These are phyloP conservation scores for Graptemys geographica DNA, from an alignment of 2,797 vertebrate species.

Conservation along the genomic window DNA sequence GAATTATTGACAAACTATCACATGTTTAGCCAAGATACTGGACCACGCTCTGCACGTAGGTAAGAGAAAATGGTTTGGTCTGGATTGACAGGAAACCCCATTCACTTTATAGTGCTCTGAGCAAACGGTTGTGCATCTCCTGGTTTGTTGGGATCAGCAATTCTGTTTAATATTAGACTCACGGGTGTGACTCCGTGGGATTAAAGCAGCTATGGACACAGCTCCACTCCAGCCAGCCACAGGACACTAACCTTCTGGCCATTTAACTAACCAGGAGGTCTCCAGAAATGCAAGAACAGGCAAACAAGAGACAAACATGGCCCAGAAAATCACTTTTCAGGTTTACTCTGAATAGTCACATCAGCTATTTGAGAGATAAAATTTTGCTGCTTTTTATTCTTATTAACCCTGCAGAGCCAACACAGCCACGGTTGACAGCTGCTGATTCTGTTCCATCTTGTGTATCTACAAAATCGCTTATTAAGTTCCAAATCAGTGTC, in stretches of 20 bases:
- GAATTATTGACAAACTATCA: neutral
- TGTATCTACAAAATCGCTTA: neutral
- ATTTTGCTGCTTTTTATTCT: neutral
- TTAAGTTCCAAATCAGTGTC: neutral
- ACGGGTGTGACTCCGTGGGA: neutral
- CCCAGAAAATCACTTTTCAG: neutral
- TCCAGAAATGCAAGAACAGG: neutral
- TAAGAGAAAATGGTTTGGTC: neutral
- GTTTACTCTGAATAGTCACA: neutral
- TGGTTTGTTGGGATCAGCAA: neutral
- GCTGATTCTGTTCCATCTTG: neutral
- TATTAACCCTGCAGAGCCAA: neutral
- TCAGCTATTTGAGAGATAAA: neutral
- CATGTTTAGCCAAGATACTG: neutral
- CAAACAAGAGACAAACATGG: neutral
- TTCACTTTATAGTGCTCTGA: neutral
- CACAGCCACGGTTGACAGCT: neutral
- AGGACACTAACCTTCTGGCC: neutral
- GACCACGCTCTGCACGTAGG: neutral
- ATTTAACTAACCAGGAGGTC: neutral
- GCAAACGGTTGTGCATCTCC: neutral
- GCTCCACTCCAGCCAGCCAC: neutral
- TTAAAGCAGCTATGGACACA: neutral
- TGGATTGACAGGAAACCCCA: neutral
- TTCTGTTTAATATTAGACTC: neutral